Base-by-base conservation (phyloP, 1,140 invertebrate genomes). In the Helicorthomorpha holstii region DNA sequence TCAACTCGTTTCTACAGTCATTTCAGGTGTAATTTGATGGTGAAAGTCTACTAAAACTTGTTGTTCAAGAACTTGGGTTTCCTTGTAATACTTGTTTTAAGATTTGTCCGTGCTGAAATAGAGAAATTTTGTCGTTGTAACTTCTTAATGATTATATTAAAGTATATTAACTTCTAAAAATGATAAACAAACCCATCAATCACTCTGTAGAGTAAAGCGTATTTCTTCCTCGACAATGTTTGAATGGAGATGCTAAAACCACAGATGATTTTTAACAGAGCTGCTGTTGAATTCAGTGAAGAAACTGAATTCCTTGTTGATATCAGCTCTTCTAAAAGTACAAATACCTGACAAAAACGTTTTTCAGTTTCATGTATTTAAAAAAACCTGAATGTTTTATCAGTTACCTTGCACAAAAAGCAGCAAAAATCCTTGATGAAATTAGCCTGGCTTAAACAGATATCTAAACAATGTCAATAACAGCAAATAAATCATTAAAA, bases 381-480 rank as follows among this genome's bases (percentile, higher is more conserved):
- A 16, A 34, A 34, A 16, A 7, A 16, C 29, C 16, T 7, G 29
- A 34, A 34, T 7, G 14, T 50, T 16, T 41, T 50, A 46, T 49
- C 21, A 16, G 16, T 50, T 22, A 80, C 82, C 68, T 92, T 85
- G 60, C 92, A 81, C 16, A 97, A 68, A 1, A 92, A 92, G 34
- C 97, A 60, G 25, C 97, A 68, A 59, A 97, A 82, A 58, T 94
- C 95, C 71, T 98, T 98, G 83, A 97, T 97, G 61, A 99, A 99
- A 19, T 85, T 93, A 47, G 82, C 90, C 43, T 95, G 93, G 64
- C 98, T 98, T 66, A 88, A 98, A 0, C 98, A 68, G 7, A n/a
- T 93, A 77, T 70, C 97, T 97, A 53, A 81, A 77, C 16, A 98
- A 60, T 3, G 94, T 90, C 74, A 69, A 56, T 16, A 63, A 62